These are phyloP conservation scores for Rhynchophorus ferrugineus DNA, from an alignment of 1,140 invertebrate species.

Conservation along the genomic window DNA sequence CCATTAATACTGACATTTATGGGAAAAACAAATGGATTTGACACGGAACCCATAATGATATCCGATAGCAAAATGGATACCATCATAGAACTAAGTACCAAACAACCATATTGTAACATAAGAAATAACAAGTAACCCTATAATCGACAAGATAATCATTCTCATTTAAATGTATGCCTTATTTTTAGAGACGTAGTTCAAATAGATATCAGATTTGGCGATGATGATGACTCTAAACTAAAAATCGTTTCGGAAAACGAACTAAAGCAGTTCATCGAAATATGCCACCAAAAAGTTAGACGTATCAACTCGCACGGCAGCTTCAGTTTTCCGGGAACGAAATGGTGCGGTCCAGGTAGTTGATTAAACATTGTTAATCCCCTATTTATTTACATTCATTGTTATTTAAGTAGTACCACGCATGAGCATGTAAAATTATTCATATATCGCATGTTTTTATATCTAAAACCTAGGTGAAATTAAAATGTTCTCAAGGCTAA, in stretches of 20 bases:
- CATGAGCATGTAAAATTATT: no score
- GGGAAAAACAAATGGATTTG: neutral
- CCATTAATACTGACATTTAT: neutral
- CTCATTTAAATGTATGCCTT: neutral
- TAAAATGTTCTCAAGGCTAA: no score
- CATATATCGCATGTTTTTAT: no score
- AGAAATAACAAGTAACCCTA: neutral
- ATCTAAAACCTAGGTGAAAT: no score
- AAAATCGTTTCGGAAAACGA: conserved; percentile 53
- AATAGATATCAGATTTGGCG: neutral
- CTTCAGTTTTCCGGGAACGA: conserved; percentile 48
- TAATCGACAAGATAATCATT: neutral
- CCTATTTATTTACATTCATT: neutral
- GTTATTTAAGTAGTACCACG: neutral
- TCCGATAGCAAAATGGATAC: neutral
- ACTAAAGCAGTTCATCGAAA: conserved; percentile 50
- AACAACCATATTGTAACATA: neutral
- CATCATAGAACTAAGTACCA: neutral
- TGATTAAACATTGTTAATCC: no score
- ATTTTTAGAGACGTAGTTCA: neutral
- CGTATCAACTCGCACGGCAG: conserved; percentile 38
- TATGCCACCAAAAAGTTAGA: conserved; percentile 44
- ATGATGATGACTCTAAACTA: conserved; percentile 48
- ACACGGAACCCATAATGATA: neutral
- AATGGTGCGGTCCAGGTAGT: conserved; percentile 60